Percentiles rank a stretch among this genome's conserved stretches.
These are phyloP conservation scores for Orius insidiosus DNA, from an alignment of 1,140 invertebrate species.

Conservation along the genomic window DNA sequence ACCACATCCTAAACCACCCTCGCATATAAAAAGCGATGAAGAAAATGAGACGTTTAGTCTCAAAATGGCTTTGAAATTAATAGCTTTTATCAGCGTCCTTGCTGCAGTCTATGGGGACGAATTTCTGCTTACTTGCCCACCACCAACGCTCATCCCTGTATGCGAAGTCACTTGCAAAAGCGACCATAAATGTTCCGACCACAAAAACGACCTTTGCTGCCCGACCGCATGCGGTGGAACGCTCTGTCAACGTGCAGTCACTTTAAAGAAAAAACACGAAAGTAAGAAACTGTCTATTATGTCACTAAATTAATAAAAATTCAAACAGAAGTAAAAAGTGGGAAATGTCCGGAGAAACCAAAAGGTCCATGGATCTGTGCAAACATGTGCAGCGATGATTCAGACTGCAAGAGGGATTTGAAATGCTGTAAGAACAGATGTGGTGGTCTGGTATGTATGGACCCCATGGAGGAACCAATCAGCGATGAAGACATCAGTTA, in stretches of 20 bases:
- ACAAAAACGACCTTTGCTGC: slow-evolving; percentile 29
- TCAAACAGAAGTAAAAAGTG: slow-evolving; percentile 29
- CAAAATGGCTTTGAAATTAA: too few species aligned
- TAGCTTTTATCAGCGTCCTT: too few species aligned
- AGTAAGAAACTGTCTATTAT: slow-evolving; percentile 19
- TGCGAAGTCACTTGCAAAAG: slow-evolving; percentile 23
- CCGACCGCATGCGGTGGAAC: slow-evolving; percentile 33
- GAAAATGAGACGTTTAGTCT: too few species aligned
- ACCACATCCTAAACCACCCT: too few species aligned
- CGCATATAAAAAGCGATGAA: too few species aligned
- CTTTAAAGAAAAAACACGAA: slow-evolving; percentile 20
- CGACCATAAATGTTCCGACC: slow-evolving; percentile 23
- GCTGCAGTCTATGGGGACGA: slow-evolving; percentile 16
- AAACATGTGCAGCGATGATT: slow-evolving; percentile 34
- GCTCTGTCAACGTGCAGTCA: slow-evolving; percentile 33
- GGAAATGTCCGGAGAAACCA: slow-evolving; percentile 32
- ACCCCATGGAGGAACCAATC: background rate
- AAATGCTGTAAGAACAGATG: slow-evolving; percentile 43
- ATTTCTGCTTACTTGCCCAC: slow-evolving; percentile 22
- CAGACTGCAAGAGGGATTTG: slow-evolving; percentile 31
- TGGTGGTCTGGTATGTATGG: slow-evolving; percentile 34
- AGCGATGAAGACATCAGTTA: background rate
- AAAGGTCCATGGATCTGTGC: slow-evolving; percentile 39
- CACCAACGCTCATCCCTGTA: slow-evolving; percentile 23
- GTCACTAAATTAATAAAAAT: slow-evolving; percentile 10